Evolutionary conservation across 92 coral and sea anemone genomes (phyloP), one percentile per base, ranked within the genome.

Genomic region (Parazoanthus atlanticus): DNA sequence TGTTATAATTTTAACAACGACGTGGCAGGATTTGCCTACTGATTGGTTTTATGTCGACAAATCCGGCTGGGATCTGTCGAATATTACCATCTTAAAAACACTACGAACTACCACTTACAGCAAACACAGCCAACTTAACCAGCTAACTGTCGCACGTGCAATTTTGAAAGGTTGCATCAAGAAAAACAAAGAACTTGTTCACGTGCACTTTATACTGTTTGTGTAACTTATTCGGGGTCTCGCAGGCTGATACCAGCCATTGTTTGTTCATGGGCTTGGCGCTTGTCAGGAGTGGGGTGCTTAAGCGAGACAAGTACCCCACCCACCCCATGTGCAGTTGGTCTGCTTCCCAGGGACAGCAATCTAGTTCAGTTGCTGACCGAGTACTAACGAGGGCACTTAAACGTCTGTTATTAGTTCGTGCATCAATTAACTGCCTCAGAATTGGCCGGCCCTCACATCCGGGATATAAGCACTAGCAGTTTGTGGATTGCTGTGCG

Each of bases 81-180:
- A 71, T 72, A 84, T 69, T 84, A 70, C 84, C 84, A 80, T 80
- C 84, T 38, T 41, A 65, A 46, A 84, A 72, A 84, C 17, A 84
- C 77, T 84, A 84, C 74, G 54, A 28, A 41, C 87, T 84, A 84
- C 67, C 78, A 84, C 49, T 69, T 75, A 36, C 79, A 75, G 46
- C 43, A 84, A 84, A 49, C 58, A 70, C 67, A 70, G 41, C 76
- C 61, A 83, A 43, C 78, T 83, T 69, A 67, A 38, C 33, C 76
- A 71, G 78, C 86, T 41, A 80, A 70, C 87, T 54, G 87, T 72
- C 21, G 79, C 66, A 84, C 79, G 87, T 84, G 87, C 86, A 83
- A 83, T 83, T 83, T 69, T 38, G 73, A 80, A 67, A 83, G 54
- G 54, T 49, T 31, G 87, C 87, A 70, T 84, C 78, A 84, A 84